Evolutionary conservation across 2,113 vertebrate genomes (phyloP).

Genomic region (Mastomys coucha): DNA sequence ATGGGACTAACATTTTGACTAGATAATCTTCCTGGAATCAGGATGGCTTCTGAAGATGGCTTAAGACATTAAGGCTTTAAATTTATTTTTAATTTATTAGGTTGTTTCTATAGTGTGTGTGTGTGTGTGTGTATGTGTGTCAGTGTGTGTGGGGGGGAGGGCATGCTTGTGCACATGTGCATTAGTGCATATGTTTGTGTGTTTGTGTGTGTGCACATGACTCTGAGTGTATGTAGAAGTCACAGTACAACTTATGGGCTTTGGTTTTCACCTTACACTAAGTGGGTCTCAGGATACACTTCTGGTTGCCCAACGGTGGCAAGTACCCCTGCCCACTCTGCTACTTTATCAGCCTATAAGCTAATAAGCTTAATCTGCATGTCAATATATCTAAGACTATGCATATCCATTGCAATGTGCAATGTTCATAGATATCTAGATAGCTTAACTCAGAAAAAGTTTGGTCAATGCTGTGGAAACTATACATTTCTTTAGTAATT

Average conservation of each 20-base stretch:
- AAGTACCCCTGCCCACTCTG: not conserved
- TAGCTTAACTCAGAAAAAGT: not conserved
- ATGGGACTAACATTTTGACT: not conserved
- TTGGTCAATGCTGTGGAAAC: not conserved
- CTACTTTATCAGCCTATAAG: not conserved
- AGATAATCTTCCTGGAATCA: not conserved
- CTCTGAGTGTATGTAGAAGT: not conserved
- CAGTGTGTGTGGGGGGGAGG: no score
- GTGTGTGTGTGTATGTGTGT: not conserved
- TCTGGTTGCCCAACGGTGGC: not conserved
- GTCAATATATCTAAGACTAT: not conserved
- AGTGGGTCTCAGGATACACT: no score
- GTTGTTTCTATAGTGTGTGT: not conserved
- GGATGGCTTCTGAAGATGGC: not conserved
- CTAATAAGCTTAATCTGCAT: not conserved
- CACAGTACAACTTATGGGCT: not conserved
- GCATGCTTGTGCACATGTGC: not conserved
- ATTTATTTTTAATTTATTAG: not conserved
- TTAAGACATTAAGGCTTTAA: not conserved
- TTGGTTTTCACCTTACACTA: not conserved
- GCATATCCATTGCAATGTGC: not conserved
- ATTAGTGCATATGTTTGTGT: not conserved
- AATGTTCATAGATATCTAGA: not conserved
- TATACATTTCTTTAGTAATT: constrained; percentile 26
- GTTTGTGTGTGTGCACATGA: not conserved